Evolutionary conservation across 2,888 invertebrate genomes (phyloP).

Genomic region (Melikaiella ostensackeni): DNA sequence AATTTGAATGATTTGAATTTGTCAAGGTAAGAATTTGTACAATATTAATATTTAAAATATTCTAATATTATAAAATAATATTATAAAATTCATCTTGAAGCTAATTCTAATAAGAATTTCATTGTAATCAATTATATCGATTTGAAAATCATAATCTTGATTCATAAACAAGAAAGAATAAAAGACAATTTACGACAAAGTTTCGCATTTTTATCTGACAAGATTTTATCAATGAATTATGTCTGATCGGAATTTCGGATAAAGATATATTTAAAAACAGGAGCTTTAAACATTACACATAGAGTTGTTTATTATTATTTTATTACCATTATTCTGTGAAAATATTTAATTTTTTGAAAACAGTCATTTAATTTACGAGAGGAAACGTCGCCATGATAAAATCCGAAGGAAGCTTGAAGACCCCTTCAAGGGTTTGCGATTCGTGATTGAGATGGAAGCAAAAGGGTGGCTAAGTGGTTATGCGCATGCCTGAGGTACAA

Average conservation of each 20-base stretch:
- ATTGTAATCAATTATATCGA: no score
- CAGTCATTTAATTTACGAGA: not conserved
- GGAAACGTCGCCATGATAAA: constrained; percentile 10
- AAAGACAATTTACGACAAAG: not conserved
- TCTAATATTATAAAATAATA: no score
- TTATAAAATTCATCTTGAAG: no score
- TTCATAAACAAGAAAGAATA: not conserved
- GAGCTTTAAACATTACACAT: not conserved
- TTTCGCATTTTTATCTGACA: not conserved
- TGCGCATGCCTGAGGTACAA: not conserved
- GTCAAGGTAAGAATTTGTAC: no score
- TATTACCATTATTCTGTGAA: not conserved
- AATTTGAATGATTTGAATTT: no score
- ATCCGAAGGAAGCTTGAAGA: not conserved
- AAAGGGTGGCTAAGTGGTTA: not conserved
- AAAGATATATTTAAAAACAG: not conserved
- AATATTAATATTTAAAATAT: no score
- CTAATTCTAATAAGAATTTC: no score
- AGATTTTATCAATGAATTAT: not conserved
- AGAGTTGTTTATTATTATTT: not conserved
- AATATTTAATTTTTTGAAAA: not conserved
- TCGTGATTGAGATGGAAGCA: not conserved
- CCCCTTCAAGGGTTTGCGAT: not conserved
- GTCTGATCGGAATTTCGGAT: not conserved
- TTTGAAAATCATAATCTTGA: not conserved